These are phyloP conservation scores for Odiellus spinosus DNA, from an alignment of 2,888 invertebrate genomes.

Conservation along the genomic window DNA sequence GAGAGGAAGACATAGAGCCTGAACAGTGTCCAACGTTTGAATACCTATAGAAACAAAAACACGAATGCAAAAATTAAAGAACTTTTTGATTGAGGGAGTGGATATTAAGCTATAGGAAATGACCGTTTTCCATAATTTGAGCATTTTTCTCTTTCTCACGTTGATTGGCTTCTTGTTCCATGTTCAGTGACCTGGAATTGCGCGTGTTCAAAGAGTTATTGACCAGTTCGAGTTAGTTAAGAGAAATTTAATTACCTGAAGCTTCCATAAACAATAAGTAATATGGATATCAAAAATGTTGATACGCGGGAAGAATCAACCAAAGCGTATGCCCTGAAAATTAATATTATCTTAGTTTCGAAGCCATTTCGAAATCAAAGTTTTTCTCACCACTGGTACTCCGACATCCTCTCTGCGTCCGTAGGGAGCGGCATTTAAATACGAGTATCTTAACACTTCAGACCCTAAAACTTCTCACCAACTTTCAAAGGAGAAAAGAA, in stretches of 20 bases:
- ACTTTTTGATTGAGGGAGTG: too few relatives aligned
- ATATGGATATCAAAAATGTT: constrained; percentile 90
- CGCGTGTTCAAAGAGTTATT: neutral
- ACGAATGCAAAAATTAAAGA: too few relatives aligned
- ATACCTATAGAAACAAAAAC: constrained; percentile 38
- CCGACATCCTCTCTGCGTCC: constrained; percentile 7
- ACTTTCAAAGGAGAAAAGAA: too few relatives aligned
- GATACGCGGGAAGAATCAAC: constrained; percentile 95
- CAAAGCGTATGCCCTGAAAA: constrained; percentile 70
- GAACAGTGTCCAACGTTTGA: constrained; percentile 90
- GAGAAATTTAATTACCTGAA: constrained; percentile 41
- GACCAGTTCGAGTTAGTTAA: neutral
- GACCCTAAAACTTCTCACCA: too few relatives aligned
- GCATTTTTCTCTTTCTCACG: constrained; percentile 45
- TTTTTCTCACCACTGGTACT: constrained; percentile 14
- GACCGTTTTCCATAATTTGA: constrained; percentile 44
- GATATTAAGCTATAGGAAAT: constrained; percentile 19
- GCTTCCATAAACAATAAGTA: constrained; percentile 92
- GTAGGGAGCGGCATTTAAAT: too few relatives aligned
- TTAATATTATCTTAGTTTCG: neutral
- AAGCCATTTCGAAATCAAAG: neutral
- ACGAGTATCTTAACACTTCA: too few relatives aligned
- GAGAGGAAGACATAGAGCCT: constrained; percentile 85
- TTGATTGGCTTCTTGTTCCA: constrained; percentile 85
- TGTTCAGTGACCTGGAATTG: constrained; percentile 64